These are phyloP conservation scores for Acanthis flammea DNA, from an alignment of 2,797 vertebrate species.

Conservation along the genomic window DNA sequence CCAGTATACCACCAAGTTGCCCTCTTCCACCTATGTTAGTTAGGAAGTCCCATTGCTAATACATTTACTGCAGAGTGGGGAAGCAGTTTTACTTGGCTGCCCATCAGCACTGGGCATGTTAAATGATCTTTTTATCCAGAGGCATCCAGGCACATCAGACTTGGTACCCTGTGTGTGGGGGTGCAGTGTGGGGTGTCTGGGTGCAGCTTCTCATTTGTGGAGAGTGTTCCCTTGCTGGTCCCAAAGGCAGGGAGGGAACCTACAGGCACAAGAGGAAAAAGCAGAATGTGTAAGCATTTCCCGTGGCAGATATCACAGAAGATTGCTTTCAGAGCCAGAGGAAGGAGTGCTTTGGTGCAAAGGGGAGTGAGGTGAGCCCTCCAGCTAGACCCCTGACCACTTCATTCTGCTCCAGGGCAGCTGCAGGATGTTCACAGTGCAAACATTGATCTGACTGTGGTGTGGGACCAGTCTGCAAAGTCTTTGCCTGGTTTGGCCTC, in stretches of 20 bases:
- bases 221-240: not conserved
- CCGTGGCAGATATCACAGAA: not conserved
- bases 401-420: not conserved
- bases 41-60: not conserved
- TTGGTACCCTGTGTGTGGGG: not conserved
- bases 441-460: not conserved
- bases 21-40: not conserved
- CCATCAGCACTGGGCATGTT: not conserved
- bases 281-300: not conserved
- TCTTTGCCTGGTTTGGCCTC: not conserved
- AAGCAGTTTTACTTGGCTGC: not conserved
- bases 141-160: not conserved
- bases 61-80: not conserved
- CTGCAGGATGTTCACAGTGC: not conserved
- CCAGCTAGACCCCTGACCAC: not conserved
- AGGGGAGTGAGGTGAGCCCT: not conserved
- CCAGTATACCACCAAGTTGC: not conserved
- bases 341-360: not conserved
- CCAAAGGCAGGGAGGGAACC: not conserved
- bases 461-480: not conserved
- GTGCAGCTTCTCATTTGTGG: not conserved
- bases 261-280: not conserved
- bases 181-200: not conserved
- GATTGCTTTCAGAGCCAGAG: not conserved
- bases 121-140: not conserved